Evolutionary conservation across 2,113 vertebrate species (phyloP), one percentile per base, ranked within the genome.

Genomic region (Gasterosteus nipponicus): DNA sequence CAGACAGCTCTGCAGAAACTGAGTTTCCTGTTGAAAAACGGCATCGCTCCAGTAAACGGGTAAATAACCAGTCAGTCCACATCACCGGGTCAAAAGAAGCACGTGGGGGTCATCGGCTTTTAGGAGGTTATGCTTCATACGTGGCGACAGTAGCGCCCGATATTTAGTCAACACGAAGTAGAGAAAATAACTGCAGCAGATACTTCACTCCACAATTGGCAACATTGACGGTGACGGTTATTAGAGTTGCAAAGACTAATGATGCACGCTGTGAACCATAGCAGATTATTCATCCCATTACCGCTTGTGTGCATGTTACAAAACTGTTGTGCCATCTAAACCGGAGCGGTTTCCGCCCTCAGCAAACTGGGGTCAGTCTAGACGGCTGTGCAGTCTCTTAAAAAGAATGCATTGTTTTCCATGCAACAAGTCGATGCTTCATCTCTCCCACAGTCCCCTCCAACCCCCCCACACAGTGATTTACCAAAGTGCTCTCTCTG

Each of bases 11-110:
- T 81, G 70, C 71, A 84, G 63, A 72, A 76, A 56, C 77, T 54
- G 7, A 19, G 71, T 87, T 92, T 91, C 88, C 89, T 89, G 84
- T 44, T 77, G 57, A 73, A 51, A 88, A 14, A 3, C 59, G 68
- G 46, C 31, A 6, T 82, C 57, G 66, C 18, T 46, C 5, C 14
- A 33, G 15, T 67, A 35, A 26, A 39, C 72, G 5, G 0, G 9
- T 18, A 58, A 29, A 1, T 62, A 47, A 75, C 38, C 35, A 47
- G 18, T 4, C 10, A 11, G 29, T 68, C 18, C 56, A 61, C 58
- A 73, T 54, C n/a, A 33, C 33, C 35, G 16, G 29, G 18, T 4
- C 19, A 15, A 59, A 69, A 33, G 10, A 47, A 18, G 54, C 5
- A 41, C 3, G 44, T 31, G 5, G 35, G 4, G 47, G 18, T 53